phyloP scores from a whole-genome alignment of 2,797 vertebrate species.

The Melanogrammus aeglefinus region DNA sequence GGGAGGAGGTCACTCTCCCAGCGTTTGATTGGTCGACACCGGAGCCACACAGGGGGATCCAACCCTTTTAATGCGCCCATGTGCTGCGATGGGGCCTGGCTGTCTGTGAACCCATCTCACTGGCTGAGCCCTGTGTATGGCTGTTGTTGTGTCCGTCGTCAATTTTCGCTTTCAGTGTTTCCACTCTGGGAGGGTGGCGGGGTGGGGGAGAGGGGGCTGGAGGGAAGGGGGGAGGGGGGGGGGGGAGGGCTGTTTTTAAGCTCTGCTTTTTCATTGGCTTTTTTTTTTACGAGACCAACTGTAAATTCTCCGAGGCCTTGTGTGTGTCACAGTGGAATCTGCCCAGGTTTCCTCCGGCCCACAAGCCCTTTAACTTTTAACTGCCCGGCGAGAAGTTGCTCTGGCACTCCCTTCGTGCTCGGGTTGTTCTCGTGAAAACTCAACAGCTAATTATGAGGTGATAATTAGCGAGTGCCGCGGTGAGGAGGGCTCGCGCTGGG shows the following conservation, averaged over 20 bases:
- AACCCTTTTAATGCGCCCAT: not conserved
- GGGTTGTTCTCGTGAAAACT: slow-evolving; percentile 42
- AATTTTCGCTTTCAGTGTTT: slow-evolving; percentile 28
- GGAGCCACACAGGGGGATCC: too few species aligned
- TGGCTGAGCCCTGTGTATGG: not conserved
- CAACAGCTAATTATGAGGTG: slow-evolving; percentile 52
- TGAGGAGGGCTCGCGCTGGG: slow-evolving; percentile 25
- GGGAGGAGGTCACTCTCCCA: not conserved
- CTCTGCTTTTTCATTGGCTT: slow-evolving; percentile 63
- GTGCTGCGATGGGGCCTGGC: not conserved
- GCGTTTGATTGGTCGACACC: not conserved
- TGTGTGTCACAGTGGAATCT: slow-evolving; percentile 53
- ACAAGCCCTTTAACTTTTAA: slow-evolving; percentile 33
- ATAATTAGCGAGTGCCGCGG: slow-evolving; percentile 48
- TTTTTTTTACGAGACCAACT: slow-evolving; percentile 60
- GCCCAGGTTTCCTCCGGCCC: slow-evolving; percentile 45
- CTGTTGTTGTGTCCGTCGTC: not conserved
- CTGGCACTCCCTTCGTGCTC: slow-evolving; percentile 41
- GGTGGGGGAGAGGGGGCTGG: slow-evolving; percentile 22
- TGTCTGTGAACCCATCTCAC: not conserved
- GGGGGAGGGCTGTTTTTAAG: slow-evolving; percentile 44
- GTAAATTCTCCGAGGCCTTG: slow-evolving; percentile 63
- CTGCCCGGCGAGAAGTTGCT: slow-evolving; percentile 37
- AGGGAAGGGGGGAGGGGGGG: too few species aligned
- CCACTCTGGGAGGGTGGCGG: slow-evolving; percentile 10